Base-by-base conservation (phyloP, 2,888 invertebrate genomes). In the Philaethria dido region DNA sequence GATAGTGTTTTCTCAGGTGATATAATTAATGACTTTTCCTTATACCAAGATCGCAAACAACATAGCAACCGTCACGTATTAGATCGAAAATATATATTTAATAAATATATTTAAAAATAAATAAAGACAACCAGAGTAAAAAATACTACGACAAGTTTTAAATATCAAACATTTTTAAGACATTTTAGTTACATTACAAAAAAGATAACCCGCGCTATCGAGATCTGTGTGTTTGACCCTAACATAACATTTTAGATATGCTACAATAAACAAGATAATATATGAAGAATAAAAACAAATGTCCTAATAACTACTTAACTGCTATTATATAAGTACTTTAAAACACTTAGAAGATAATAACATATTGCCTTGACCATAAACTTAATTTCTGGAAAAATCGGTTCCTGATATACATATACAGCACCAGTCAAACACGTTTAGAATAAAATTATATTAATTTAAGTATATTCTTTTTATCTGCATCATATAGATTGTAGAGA, bases 301-400 rank as follows among this genome's bases (percentile, higher is more conserved):
- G 42, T 2, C 22, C 25, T 57, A 25, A 42, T 16, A 25, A n/a
- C 9, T 22, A 42, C 14, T 57, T 42, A 22, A 39, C 20, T 39
- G 20, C 39, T 22, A 42, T 55, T 55, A 55, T 55, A 9, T 39
- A 3, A 55, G 18, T 14, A 14, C 18, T 2, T 14, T 20, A 20
- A 59, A n/a, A 39, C 6, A 59, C 5, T 29, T 13, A 20, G 14
- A 25, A 29, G n/a, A 25, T 50, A 50, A 50, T 50, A 50, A 50
- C 22, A 48, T 5, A 13, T 48, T 22, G 47, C 47, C 47, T 48
- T 25, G 25, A 48, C 48, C 22, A 25, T 25, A 22, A 48, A 22
- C 48, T 9, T 50, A n/a, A 4, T 50, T 50, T 50, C 50, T 50
- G 29, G 50, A 50, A 29, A 11, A 9, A 50, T 50, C 4, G 4